phyloP scores from a whole-genome alignment of 2,888 invertebrate species.

The Sturmia bella region DNA sequence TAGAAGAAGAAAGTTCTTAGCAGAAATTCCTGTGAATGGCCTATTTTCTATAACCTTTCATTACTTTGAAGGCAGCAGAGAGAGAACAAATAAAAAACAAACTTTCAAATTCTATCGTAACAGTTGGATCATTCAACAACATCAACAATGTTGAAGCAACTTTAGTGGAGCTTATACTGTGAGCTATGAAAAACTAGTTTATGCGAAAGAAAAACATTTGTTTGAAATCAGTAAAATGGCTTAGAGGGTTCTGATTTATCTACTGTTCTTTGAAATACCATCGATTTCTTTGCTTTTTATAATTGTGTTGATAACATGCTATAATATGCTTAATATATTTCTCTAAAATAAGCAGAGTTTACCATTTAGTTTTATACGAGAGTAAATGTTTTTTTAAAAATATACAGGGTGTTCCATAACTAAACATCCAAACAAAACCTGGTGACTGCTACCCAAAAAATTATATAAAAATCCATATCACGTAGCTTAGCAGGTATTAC shows the following conservation, averaged over 20 bases:
- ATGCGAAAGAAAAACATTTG: neutral
- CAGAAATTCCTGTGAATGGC: conserved; percentile 30
- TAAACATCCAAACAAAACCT: no score
- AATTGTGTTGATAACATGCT: no score
- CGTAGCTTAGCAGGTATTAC: no score
- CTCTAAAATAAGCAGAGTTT: no score
- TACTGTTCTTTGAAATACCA: no score
- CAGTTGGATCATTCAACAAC: neutral
- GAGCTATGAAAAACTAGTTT: conserved; percentile 25
- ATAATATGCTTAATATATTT: no score
- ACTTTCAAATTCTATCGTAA: conserved; percentile 41
- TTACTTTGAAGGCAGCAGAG: neutral
- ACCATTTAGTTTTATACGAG: no score
- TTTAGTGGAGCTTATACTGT: neutral
- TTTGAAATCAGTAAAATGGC: neutral
- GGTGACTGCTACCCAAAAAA: no score
- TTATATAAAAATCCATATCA: no score
- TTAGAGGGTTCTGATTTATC: neutral
- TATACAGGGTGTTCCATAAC: no score
- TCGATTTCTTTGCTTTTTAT: no score
- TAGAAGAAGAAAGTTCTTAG: conserved; percentile 42
- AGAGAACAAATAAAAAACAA: neutral
- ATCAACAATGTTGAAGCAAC: conserved; percentile 23
- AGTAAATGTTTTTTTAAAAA: no score
- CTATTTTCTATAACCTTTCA: conserved; percentile 39